Conservation (phyloP, 2,113 vertebrate species). For the Cacatua alba region DNA sequence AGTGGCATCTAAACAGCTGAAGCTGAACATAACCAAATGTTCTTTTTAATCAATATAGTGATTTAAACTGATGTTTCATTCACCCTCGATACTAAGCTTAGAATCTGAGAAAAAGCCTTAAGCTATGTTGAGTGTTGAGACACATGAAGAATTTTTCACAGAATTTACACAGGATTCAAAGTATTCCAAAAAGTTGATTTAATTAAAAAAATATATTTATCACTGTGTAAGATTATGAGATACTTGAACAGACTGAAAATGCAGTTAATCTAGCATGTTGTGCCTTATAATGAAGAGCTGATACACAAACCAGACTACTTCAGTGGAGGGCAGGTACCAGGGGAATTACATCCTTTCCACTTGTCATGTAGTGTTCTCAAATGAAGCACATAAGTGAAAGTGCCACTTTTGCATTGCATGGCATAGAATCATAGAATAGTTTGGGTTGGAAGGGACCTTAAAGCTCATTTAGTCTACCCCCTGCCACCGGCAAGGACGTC, state of each 20-base stretch:
- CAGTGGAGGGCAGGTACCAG: background rate
- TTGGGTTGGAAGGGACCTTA: background rate
- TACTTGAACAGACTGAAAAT: conserved; percentile 30
- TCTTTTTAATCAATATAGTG: background rate
- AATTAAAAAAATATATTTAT: conserved; percentile 51
- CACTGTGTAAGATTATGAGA: background rate
- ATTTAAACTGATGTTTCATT: background rate
- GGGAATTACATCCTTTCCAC: background rate
- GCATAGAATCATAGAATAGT: background rate
- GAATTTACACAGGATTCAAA: background rate
- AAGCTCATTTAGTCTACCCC: background rate
- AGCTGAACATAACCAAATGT: background rate
- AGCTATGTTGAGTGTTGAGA: background rate
- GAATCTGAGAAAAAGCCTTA: background rate
- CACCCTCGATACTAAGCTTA: background rate
- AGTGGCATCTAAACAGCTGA: background rate
- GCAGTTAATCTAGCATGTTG: background rate
- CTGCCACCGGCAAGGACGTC: background rate
- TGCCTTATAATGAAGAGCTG: conserved; percentile 41
- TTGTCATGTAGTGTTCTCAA: conserved; percentile 2
- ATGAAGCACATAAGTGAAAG: conserved; percentile 52
- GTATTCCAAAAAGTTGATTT: background rate
- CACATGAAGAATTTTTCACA: background rate
- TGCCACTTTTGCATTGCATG: background rate
- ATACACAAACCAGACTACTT: background rate